These are phyloP conservation scores for Sphenopsis melanotis DNA, from an alignment of 2,797 vertebrate species.

Conservation along the genomic window DNA sequence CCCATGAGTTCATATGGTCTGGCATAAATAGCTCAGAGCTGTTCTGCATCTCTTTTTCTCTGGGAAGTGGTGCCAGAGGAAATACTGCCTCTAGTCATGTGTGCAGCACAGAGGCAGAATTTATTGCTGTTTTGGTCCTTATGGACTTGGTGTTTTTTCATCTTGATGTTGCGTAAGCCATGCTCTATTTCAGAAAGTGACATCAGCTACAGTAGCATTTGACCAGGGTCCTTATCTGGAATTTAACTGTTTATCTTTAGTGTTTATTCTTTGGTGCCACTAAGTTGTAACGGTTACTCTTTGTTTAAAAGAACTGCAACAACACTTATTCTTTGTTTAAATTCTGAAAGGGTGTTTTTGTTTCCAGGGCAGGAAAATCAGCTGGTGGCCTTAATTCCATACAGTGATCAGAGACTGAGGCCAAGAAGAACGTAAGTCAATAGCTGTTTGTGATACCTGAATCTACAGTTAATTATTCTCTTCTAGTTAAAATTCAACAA, in stretches of 20 bases:
- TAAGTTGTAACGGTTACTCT: not conserved
- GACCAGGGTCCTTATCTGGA: not conserved
- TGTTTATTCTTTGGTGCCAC: not conserved
- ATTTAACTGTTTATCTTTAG: not conserved
- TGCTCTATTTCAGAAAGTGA: not conserved
- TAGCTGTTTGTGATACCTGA: not conserved
- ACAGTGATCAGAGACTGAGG: conserved; percentile 93
- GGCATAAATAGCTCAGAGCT: not conserved
- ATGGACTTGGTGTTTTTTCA: not conserved
- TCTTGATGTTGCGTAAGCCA: not conserved
- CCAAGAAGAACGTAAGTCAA: conserved; percentile 95
- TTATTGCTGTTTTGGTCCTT: not conserved
- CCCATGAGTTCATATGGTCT: not conserved
- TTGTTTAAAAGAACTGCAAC: not conserved
- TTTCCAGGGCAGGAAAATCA: conserved; percentile 95
- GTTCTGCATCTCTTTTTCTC: not conserved
- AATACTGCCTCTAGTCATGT: not conserved
- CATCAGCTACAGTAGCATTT: not conserved
- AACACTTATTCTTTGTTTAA: not conserved
- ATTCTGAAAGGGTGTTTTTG: conserved; percentile 25
- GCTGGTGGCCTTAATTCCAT: conserved; percentile 95
- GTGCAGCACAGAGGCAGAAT: not conserved
- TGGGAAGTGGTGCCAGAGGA: not conserved
- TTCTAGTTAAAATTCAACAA: not conserved
- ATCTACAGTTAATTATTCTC: not conserved